Base-by-base conservation (phyloP, 2,797 vertebrate genomes). In the Tragelaphus oryx region DNA sequence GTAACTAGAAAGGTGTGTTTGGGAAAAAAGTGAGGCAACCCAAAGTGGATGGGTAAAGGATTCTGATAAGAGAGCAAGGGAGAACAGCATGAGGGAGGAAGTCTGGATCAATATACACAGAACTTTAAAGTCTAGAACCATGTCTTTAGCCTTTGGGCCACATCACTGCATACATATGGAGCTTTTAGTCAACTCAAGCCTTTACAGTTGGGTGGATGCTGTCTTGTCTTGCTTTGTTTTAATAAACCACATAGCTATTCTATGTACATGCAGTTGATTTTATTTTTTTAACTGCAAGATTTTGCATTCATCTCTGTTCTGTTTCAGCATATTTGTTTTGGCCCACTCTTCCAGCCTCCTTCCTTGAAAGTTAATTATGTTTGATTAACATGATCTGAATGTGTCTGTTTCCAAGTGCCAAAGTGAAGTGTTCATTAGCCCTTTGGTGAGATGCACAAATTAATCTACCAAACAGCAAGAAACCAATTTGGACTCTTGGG, bases 321-420 rank as follows among this genome's bases (percentile, higher is more conserved):
- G 84, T 93, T 95, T 96, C 91, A 95, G 96, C 22, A 16, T 95
- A 91, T 96, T 97, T 96, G 93, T 96, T 97, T 97, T 97, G 96
- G 96, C 94, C 96, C 1, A 3, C 65, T 97, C 84, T 95, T 75
- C 50, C 78, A 97, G 85, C 87, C 95, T 97, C 89, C 93, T 96
- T 97, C 96, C 96, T 97, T 97, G 93, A 97, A 97, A 96, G 96
- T 96, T 97, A 97, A 97, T 97, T 97, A 96, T 95, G 78, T 97
- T 97, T 97, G 96, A 97, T 97, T 97, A 97, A 96, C 95, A 97
- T 96, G 93, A 97, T 97, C 96, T 97, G 94, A 97, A 97, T 97
- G 95, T 97, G 96, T 95, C 97, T 97, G 87, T 96, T 97, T 97
- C 93, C 96, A 96, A 97, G 96, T 95, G 94, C 94, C 95, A 96